Evolutionary conservation across 1,140 invertebrate genomes (phyloP).

Genomic region (Ylistrum balloti): DNA sequence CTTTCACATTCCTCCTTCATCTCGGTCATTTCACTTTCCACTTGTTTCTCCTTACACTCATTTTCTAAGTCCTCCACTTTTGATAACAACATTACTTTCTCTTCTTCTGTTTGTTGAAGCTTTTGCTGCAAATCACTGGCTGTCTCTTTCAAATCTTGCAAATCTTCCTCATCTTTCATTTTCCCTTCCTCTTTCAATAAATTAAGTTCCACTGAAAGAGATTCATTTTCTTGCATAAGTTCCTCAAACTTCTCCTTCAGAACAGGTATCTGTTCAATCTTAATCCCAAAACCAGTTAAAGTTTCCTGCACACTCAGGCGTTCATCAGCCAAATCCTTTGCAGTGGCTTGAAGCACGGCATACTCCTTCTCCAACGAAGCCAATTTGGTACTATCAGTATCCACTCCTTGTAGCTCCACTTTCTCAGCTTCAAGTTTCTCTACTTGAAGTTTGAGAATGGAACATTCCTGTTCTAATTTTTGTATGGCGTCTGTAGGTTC

Average conservation of each 20-base stretch:
- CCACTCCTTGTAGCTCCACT: conserved; percentile 49
- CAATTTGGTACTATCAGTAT: conserved; percentile 51
- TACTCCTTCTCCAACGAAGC: conserved; percentile 39
- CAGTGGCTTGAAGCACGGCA: neutral
- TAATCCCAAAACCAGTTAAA: neutral
- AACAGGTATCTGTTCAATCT: conserved; percentile 41
- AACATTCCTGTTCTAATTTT: conserved; percentile 51
- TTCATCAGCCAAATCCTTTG: conserved; percentile 28
- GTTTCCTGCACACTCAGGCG: neutral
- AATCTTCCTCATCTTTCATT: neutral
- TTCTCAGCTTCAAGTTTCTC: conserved; percentile 51
- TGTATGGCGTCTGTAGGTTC: conserved; percentile 41
- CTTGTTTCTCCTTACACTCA: too few species aligned
- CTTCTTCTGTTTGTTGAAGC: neutral
- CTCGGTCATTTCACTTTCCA: neutral
- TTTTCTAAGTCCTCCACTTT: neutral
- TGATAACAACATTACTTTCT: neutral
- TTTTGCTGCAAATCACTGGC: neutral
- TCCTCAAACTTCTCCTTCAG: neutral
- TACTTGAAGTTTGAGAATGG: conserved; percentile 41
- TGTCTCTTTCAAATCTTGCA: conserved; percentile 44
- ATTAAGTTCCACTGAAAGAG: neutral
- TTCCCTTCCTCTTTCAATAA: conserved; percentile 40
- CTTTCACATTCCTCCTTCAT: neutral
- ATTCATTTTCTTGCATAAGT: neutral